phyloP scores from a whole-genome alignment of 2,113 vertebrate genomes.

The Pollachius pollachius region DNA sequence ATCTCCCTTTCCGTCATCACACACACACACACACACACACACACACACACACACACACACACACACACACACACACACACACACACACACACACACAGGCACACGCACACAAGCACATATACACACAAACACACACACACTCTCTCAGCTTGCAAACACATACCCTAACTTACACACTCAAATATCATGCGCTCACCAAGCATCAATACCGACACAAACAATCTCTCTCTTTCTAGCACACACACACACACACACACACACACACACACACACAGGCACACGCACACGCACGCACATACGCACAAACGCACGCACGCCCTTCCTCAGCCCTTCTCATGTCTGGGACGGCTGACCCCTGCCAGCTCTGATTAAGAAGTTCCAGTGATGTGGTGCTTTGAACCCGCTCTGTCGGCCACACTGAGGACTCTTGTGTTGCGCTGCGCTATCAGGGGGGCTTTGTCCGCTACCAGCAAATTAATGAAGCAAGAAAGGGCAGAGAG shows the following conservation, averaged over 20 bases:
- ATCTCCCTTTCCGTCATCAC: conserved; percentile 60
- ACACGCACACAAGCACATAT: neutral
- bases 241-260: too few relatives aligned
- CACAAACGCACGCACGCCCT: conserved; percentile 27
- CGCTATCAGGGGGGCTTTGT: conserved; percentile 79
- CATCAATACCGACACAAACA: too few relatives aligned
- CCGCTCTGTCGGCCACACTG: conserved; percentile 84
- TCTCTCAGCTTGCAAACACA: too few relatives aligned
- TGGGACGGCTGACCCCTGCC: conserved; percentile 87
- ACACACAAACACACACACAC: conserved; percentile 20
- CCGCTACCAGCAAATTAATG: conserved; percentile 65
- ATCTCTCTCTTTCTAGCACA: too few relatives aligned
- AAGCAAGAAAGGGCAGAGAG: conserved; percentile 51
- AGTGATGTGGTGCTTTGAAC: conserved; percentile 94
- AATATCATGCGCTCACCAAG: too few relatives aligned
- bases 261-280: too few relatives aligned
- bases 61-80: neutral
- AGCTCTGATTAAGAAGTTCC: conserved; percentile 93
- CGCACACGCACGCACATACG: too few relatives aligned
- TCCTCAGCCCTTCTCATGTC: conserved; percentile 50
- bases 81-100: conserved; percentile 1
- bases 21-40: too few relatives aligned
- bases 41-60: neutral
- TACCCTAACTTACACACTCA: too few relatives aligned
- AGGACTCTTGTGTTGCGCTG: conserved; percentile 84